Evolutionary conservation across 2,113 vertebrate genomes (phyloP).

Genomic region (Neotoma lepida): DNA sequence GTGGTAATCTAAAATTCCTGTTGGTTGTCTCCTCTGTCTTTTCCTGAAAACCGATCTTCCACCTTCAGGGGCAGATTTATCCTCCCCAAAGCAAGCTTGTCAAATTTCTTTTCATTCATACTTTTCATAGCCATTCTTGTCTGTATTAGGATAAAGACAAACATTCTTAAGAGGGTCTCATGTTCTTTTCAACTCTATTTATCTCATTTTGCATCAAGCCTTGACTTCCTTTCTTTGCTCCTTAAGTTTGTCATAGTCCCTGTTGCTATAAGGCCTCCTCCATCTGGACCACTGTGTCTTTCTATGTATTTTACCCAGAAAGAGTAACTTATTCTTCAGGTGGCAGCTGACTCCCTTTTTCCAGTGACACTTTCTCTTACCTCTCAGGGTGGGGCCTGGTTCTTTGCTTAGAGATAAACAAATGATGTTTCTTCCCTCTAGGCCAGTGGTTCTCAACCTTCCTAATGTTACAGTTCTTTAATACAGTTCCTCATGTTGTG

Average conservation of each 20-base stretch:
- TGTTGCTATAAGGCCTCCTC: background rate
- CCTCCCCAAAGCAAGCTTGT: background rate
- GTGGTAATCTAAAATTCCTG: background rate
- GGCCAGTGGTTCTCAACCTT: background rate
- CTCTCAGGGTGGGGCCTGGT: background rate
- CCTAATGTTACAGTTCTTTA: background rate
- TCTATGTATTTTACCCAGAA: background rate
- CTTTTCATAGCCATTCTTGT: background rate
- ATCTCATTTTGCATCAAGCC: background rate
- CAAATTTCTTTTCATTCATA: background rate
- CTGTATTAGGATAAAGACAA: background rate
- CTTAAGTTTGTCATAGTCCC: background rate
- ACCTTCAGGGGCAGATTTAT: background rate
- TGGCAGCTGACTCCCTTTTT: background rate
- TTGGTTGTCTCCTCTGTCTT: background rate
- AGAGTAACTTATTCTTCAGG: background rate
- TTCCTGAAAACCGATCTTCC: background rate
- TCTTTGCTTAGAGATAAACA: background rate
- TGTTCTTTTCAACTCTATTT: background rate
- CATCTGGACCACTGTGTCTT: background rate
- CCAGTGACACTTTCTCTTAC: background rate
- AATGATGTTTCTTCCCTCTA: background rate
- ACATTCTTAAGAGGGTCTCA: background rate
- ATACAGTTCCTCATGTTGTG: background rate
- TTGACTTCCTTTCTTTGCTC: background rate